phyloP scores from a whole-genome alignment of 1,140 invertebrate species.

The Drosophila guanche region DNA sequence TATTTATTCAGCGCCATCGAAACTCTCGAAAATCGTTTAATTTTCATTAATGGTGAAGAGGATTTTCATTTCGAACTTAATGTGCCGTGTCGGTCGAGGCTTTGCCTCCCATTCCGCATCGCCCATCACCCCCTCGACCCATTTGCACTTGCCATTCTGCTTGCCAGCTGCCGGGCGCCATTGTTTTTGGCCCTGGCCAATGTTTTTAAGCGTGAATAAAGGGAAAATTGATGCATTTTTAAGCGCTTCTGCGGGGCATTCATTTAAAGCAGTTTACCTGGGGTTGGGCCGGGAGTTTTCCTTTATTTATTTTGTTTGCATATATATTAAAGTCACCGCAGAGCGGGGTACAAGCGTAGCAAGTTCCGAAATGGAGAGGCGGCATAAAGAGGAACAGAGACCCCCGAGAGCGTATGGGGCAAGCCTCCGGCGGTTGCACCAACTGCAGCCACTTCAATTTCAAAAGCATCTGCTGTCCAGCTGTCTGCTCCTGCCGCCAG shows the following conservation, averaged over 20 bases:
- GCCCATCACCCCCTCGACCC: no score
- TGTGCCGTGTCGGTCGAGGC: constrained; percentile 49
- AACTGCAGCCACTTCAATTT: constrained; percentile 70
- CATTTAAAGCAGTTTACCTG: constrained; percentile 76
- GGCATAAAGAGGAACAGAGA: background rate
- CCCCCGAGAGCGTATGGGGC: constrained; percentile 9
- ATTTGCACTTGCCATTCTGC: constrained; percentile 31
- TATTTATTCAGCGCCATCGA: constrained; percentile 27
- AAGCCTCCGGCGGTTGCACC: constrained; percentile 27
- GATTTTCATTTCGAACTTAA: constrained; percentile 69
- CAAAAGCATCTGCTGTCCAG: constrained; percentile 53
- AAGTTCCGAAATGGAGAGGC: constrained; percentile 1
- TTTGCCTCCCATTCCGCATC: constrained; percentile 1
- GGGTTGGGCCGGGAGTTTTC: constrained; percentile 17
- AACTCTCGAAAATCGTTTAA: constrained; percentile 73
- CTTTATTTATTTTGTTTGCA: constrained; percentile 39
- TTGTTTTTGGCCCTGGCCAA: constrained; percentile 49
- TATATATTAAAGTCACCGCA: constrained; percentile 45
- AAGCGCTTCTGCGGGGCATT: constrained; percentile 66
- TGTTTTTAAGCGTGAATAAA: constrained; percentile 42
- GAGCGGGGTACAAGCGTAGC: constrained; percentile 13
- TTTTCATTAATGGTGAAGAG: constrained; percentile 73
- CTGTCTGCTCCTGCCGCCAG: constrained; percentile 1
- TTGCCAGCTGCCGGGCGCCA: constrained; percentile 35
- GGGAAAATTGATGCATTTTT: constrained; percentile 71